These are phyloP conservation scores for Xanthia togata DNA, from an alignment of 2,888 invertebrate species.

Conservation along the genomic window DNA sequence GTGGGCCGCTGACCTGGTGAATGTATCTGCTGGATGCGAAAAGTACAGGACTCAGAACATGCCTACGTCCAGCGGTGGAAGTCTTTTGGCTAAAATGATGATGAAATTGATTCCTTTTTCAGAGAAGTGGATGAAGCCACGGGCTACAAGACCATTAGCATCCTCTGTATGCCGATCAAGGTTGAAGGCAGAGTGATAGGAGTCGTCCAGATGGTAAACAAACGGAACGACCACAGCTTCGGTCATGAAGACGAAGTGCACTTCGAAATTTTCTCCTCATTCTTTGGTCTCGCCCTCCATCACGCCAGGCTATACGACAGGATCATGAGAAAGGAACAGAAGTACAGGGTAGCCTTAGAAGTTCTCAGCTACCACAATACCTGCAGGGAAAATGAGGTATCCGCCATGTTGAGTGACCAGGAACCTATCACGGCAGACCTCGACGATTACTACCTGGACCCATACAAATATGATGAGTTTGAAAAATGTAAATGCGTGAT, in stretches of 20 bases:
- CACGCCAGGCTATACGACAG: constrained; percentile 96
- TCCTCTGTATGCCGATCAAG: constrained; percentile 96
- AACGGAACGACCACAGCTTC: constrained; percentile 89
- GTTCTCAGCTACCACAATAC: constrained; percentile 96
- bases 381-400: constrained; percentile 93
- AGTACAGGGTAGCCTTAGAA: constrained; percentile 95
- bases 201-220: constrained; percentile 96
- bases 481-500: constrained; percentile 94
- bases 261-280: constrained; percentile 95
- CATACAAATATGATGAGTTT: constrained; percentile 92
- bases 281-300: constrained; percentile 96
- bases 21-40: not conserved
- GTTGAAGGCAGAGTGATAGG: constrained; percentile 94
- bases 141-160: constrained; percentile 93
- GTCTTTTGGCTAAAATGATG: not conserved
- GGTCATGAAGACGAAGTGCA: constrained; percentile 94
- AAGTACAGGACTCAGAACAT: not conserved
- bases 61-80: not conserved
- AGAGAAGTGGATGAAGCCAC: constrained; percentile 92
- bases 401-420: constrained; percentile 71
- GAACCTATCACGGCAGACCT: constrained; percentile 75
- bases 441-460: constrained; percentile 93
- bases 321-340: constrained; percentile 95
- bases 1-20: not conserved
- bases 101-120: not conserved